Evolutionary conservation across 1,140 invertebrate genomes (phyloP).

Genomic region (Drosophila eugracilis): DNA sequence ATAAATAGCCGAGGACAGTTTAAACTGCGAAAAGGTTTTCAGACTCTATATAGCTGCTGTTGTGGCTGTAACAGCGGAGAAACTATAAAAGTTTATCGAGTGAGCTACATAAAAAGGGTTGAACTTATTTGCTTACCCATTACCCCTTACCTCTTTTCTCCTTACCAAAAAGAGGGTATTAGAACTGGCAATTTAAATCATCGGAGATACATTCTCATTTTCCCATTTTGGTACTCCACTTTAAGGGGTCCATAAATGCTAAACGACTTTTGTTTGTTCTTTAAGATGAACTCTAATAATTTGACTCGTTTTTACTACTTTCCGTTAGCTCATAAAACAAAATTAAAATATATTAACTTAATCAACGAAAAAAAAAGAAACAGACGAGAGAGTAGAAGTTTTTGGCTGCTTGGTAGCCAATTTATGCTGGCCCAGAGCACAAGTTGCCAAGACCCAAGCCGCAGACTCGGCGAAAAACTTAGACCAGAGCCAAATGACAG

Average conservation of each 20-base stretch:
- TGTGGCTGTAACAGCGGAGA: constrained; percentile 5
- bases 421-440: constrained; percentile 41
- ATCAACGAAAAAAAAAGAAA: constrained; percentile 19
- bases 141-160: no score
- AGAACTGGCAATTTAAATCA: constrained; percentile 48
- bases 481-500: constrained; percentile 73
- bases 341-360: constrained; percentile 56
- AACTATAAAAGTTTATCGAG: constrained; percentile 66
- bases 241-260: constrained; percentile 33
- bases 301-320: constrained; percentile 41
- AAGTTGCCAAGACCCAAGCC: constrained; percentile 41
- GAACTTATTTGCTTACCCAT: constrained; percentile 22
- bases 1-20: constrained; percentile 66
- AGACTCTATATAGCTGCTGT: no score
- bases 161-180: not conserved
- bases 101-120: constrained; percentile 60
- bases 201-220: constrained; percentile 4
- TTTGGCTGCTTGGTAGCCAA: constrained; percentile 46
- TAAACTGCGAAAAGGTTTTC: constrained; percentile 28
- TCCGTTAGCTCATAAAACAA: constrained; percentile 35
- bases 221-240: constrained; percentile 5
- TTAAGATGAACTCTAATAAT: constrained; percentile 44
- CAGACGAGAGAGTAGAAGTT: constrained; percentile 13
- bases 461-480: constrained; percentile 37
- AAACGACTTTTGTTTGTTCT: constrained; percentile 43